Evolutionary conservation across 2,797 vertebrate species (phyloP), one percentile per base, ranked within the genome.

Genomic region (Thaleichthys pacificus): DNA sequence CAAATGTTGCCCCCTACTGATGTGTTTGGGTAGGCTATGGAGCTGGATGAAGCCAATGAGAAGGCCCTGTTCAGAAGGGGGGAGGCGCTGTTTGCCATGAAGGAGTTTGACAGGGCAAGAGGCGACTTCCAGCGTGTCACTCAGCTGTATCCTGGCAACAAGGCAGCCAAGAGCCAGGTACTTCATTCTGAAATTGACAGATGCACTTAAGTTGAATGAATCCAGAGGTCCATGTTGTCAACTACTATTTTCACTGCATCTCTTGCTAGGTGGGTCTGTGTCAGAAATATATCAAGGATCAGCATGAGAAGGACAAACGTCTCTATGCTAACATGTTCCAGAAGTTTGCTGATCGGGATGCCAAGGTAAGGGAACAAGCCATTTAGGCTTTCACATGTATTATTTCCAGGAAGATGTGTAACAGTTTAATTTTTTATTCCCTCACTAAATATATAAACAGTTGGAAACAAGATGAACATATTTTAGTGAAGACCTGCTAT

Each of bases 291-390:
- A 93, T 98, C 63, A 94, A 95, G 69, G 95, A 94, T 86, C 97
- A 99, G 86, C 95, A 96, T 0, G 95, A 97, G 70, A 95, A 94
- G 74, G 97, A 99, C 87, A 99, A 97, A 72, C 96, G 93, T 80
- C 95, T 97, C 77, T 99, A 99, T 0, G 98, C 97, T 82, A 98
- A 98, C 87, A 99, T 99, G 98, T 99, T 99, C 83, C 94, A 97
- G 85, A 97, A 95, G 86, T 95, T 98, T 74, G 95, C 96, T 14
- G 95, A 96, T 82, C 93, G 94, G 66, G 96, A 98, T 68, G 83
- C 92, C 8, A 98, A 97, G 93, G 98, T 97, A 71, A 93, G 79
- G 3, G 4, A 1, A 3, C 42, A 14, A 47, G 42, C 42, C 42
- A 47, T 47, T 47, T 47, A 22, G 15, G 24, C 57, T 54, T 58